Evolutionary conservation across 2,888 invertebrate species (phyloP).

Genomic region (Acleris laterana): DNA sequence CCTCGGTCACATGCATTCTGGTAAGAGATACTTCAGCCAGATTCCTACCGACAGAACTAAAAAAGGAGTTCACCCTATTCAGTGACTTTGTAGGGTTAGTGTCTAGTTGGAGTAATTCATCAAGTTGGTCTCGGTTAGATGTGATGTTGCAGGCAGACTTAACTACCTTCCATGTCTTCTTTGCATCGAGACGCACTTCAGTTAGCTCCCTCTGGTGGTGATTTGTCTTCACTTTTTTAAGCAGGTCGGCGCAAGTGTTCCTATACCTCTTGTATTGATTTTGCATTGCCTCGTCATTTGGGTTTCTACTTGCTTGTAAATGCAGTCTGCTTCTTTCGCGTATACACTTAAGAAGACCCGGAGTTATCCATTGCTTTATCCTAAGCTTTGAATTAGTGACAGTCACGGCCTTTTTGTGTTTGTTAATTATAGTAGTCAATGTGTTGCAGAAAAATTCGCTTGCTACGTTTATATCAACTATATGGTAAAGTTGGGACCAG

Average conservation of each 20-base stretch:
- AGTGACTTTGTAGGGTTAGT: not conserved
- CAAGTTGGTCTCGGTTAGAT: too few species aligned
- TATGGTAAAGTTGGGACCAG: not conserved
- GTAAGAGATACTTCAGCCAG: not conserved
- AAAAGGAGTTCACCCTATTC: not conserved
- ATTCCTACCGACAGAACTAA: constrained; percentile 3
- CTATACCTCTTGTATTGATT: constrained; percentile 2
- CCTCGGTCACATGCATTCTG: not conserved
- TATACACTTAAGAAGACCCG: constrained; percentile 10
- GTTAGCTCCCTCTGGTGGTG: not conserved
- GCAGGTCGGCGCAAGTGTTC: constrained; percentile 6
- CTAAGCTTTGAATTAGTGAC: not conserved
- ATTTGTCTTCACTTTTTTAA: constrained; percentile 1
- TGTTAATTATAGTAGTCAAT: not conserved
- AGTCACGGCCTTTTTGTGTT: not conserved
- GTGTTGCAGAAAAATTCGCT: constrained; percentile 1
- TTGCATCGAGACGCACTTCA: not conserved
- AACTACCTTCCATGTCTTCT: too few species aligned
- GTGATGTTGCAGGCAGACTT: too few species aligned
- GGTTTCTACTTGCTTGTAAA: not conserved
- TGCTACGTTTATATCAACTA: not conserved
- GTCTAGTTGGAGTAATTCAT: constrained; percentile 4
- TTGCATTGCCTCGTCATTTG: not conserved
- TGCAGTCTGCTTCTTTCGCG: constrained; percentile 8
- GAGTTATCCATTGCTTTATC: constrained; percentile 8